Conservation (phyloP, 2,113 vertebrate genomes). For the Osmerus eperlanus region DNA sequence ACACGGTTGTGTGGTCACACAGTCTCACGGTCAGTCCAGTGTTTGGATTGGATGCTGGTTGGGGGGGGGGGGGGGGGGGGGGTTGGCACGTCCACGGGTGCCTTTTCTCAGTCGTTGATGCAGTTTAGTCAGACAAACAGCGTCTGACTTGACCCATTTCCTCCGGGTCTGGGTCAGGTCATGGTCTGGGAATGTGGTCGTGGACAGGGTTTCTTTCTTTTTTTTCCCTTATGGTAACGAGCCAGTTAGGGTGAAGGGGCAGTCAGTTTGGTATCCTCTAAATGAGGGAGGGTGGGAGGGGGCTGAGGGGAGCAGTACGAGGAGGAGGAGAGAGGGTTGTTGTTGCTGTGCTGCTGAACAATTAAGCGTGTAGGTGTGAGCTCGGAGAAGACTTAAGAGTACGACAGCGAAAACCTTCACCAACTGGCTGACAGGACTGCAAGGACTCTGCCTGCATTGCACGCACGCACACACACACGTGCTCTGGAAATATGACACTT, state of each 20-base stretch:
- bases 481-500: slow-evolving; percentile 55
- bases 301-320: slow-evolving; percentile 5
- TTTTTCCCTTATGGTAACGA: too few species aligned
- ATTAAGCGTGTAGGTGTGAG: slow-evolving; percentile 21
- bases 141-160: background rate
- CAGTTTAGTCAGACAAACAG: slow-evolving; percentile 57
- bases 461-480: slow-evolving; percentile 37
- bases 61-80: background rate
- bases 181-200: slow-evolving; percentile 16
- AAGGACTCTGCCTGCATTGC: slow-evolving; percentile 56
- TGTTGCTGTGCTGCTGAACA: slow-evolving; percentile 11
- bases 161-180: slow-evolving; percentile 27
- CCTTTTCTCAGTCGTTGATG: slow-evolving; percentile 61
- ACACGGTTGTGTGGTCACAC: slow-evolving; percentile 40
- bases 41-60: slow-evolving; percentile 54
- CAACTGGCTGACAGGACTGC: slow-evolving; percentile 61
- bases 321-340: background rate
- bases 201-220: background rate
- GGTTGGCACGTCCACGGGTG: slow-evolving; percentile 39
- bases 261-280: slow-evolving; percentile 15
- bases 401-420: slow-evolving; percentile 50
- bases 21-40: slow-evolving; percentile 70
- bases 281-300: slow-evolving; percentile 20
- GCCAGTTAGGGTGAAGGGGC: background rate
- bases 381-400: slow-evolving; percentile 43